phyloP scores from a whole-genome alignment of 2,888 invertebrate genomes.

The Cephus pygmeus region DNA sequence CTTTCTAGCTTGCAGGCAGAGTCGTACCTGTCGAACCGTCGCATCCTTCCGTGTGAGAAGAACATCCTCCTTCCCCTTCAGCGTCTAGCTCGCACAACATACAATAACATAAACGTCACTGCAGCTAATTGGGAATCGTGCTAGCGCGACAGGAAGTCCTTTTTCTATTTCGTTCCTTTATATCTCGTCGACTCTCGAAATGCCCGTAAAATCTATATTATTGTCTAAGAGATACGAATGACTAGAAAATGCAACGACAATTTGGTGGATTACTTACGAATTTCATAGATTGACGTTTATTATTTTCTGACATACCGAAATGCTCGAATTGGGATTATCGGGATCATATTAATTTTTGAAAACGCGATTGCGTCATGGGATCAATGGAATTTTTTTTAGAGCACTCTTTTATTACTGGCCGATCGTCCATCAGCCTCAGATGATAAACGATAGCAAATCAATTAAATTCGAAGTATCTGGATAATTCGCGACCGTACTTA shows the following conservation, averaged over 20 bases:
- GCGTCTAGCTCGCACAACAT: slow-evolving; percentile 76
- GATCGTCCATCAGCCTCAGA: background rate
- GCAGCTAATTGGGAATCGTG: slow-evolving; percentile 27
- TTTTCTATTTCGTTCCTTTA: background rate
- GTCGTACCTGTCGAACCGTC: slow-evolving; percentile 88
- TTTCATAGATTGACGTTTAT: background rate
- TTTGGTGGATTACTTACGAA: background rate
- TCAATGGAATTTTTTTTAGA: background rate
- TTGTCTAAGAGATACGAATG: background rate
- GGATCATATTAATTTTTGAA: background rate
- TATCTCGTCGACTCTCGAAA: background rate
- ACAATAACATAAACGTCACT: slow-evolving; percentile 62
- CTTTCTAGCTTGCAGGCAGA: slow-evolving; percentile 57
- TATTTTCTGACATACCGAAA: background rate
- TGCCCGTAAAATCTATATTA: background rate
- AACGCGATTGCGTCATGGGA: background rate
- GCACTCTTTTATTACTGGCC: background rate
- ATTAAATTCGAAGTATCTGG: background rate
- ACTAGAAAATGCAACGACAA: background rate
- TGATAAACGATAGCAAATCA: background rate
- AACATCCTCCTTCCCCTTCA: slow-evolving; percentile 83
- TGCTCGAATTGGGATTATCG: background rate
- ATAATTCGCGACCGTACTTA: background rate
- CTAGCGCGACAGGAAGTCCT: background rate
- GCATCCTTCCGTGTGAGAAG: slow-evolving; percentile 93